These are phyloP conservation scores for Linnaemya vulpina DNA, from an alignment of 2,888 invertebrate species.

Conservation along the genomic window DNA sequence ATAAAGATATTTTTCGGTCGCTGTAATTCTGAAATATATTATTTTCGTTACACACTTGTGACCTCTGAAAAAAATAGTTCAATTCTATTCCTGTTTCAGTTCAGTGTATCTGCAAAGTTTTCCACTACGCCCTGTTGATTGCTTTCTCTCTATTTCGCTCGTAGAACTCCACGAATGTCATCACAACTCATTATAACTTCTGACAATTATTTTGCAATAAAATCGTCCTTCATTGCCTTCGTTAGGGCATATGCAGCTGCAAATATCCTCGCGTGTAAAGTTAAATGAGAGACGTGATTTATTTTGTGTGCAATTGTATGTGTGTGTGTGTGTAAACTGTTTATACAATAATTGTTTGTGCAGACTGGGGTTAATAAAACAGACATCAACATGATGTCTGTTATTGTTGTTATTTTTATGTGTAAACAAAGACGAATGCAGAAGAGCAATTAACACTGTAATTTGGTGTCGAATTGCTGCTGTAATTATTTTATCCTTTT, in stretches of 20 bases:
- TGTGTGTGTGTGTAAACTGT: background rate
- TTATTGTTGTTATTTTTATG: background rate
- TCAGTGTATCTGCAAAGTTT: background rate
- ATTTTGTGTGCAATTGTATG: no score
- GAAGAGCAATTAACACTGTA: constrained; percentile 4
- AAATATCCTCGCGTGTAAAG: background rate
- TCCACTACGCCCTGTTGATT: background rate
- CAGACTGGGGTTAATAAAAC: background rate
- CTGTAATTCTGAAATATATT: no score
- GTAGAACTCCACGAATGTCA: background rate
- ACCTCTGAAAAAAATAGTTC: no score
- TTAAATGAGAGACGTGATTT: background rate
- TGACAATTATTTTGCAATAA: background rate
- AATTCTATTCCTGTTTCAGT: background rate
- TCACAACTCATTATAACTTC: background rate
- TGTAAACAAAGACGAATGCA: background rate
- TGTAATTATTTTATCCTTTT: constrained; percentile 5
- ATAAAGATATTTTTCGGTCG: no score
- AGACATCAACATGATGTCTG: no score
- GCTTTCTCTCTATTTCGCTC: background rate
- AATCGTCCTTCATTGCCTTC: background rate
- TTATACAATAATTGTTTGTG: background rate
- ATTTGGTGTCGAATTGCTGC: constrained; percentile 13
- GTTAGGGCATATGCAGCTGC: background rate
- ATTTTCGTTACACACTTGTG: no score